Base-by-base conservation (phyloP, 2,113 vertebrate species). In the Oryzias curvinotus region DNA sequence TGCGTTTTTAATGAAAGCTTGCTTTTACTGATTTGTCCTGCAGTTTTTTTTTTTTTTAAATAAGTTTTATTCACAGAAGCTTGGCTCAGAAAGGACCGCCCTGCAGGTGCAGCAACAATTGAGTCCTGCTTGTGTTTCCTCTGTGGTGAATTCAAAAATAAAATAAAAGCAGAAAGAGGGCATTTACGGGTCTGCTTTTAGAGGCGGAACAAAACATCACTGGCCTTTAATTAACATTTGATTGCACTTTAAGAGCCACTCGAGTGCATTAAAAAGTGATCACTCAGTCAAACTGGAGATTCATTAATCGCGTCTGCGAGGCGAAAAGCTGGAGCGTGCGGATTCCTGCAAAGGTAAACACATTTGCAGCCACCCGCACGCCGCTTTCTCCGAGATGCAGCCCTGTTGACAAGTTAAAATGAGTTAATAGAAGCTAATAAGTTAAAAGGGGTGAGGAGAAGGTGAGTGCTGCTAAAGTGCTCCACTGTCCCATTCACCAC, bases 371-470 rank as follows among this genome's bases (percentile, higher is more conserved):
- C 65, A 18, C 43, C 60, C 10, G 16, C 52, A 30, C 1, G 2
- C 44, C 4, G 7, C 50, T 86, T 85, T 85, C 86, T 84, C 75
- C 75, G 80, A 61, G 58, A 57, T 7, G 55, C 75, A 52, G 75
- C 50, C 70, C 71, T 79, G 79, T 85, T 85, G 84, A 87, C 85
- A 70, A 80, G 83, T 86, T 89, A 69, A 62, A 85, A 81, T 57
- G 78, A 89, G 83, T 90, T 91, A 90, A 92, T 90, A 47, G 65
- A 86, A 88, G 89, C 80, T 89, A 91, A 92, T 91, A 82, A 88
- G 87, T 88, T 84, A 91, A 90, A 90, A 88, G 88, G 86, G 88
- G 82, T 83, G 81, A 81, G 74, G 73, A 42, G 80, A 68, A 81
- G 83, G 85, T 90, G 88, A 90, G 84, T 87, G 86, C 78, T 78